Evolutionary conservation across 1,140 invertebrate species (phyloP), one percentile per base, ranked within the genome.

Genomic region (Leptinotarsa undecemlineata): DNA sequence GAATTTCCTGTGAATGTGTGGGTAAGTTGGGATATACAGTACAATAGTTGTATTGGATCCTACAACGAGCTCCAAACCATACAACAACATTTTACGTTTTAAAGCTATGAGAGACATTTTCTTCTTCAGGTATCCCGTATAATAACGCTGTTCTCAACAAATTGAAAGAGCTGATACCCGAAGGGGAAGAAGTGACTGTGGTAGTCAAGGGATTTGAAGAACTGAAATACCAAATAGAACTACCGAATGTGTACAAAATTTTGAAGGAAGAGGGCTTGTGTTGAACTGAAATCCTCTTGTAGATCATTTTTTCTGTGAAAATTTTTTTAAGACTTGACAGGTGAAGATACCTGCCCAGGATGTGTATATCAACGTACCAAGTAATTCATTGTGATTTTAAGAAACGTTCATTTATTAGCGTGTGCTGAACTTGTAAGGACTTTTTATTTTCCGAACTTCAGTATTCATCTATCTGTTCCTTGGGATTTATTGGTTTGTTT

Each of bases 131-230:
- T 20, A 66, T 79, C 60, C 78, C 76, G 1, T 14, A 68, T 11
- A 72, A 68, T 42, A 2, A 51, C 5, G 67, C 71, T 8, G 63
- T 77, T 33, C 8, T 73, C 8, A 60, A 70, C 4, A 57, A 42
- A 61, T 11, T 79, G n/a, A 77, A 57, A 23, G 48, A 75, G 42
- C 15, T 77, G n/a, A 47, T 79, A 21, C 20, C 66, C 1, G 78
- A 79, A 64, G 76, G 73, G 14, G n/a, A 66, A 8, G 6, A 64
- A 6, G 17, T 75, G 11, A 62, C 66, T 4, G 68, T 77, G 3
- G 68, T 72, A 17, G 26, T 79, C 6, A 79, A 77, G 26, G 61
- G 48, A 19, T 51, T 68, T 57, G 75, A 78, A 17, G 74, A 70
- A 13, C n/a, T 67, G 4, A 69, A 71, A 68, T 75, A 75, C 61